Evolutionary conservation across 2,888 invertebrate species (phyloP).

Genomic region (Latrodectus elegans): DNA sequence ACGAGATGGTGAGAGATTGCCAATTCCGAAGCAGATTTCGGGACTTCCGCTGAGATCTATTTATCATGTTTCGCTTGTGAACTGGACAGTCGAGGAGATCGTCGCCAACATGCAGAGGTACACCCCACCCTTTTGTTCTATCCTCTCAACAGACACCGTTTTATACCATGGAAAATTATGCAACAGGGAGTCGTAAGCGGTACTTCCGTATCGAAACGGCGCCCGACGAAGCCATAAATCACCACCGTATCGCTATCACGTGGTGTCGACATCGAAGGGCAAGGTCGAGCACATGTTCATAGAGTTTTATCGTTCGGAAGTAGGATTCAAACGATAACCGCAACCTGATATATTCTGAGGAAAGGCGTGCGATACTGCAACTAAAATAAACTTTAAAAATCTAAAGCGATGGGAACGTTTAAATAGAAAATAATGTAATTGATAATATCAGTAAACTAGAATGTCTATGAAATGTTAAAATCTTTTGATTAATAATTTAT

Average conservation of each 20-base stretch:
- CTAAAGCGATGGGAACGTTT: too few species aligned
- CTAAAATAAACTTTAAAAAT: too few species aligned
- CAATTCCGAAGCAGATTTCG: conserved; percentile 2
- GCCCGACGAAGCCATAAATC: conserved; percentile 34
- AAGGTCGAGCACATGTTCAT: too few species aligned
- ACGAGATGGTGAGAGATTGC: conserved; percentile 17
- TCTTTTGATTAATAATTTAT: too few species aligned
- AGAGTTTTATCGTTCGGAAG: too few species aligned
- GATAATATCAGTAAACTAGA: too few species aligned
- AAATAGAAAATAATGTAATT: too few species aligned
- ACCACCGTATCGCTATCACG: not conserved
- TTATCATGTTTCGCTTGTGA: conserved; percentile 8
- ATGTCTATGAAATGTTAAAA: too few species aligned
- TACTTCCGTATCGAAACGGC: conserved; percentile 21
- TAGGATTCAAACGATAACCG: too few species aligned
- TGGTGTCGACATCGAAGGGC: not conserved
- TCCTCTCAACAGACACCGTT: conserved; percentile 18
- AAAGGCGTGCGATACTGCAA: too few species aligned
- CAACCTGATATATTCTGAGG: too few species aligned
- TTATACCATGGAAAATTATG: not conserved
- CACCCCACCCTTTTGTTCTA: not conserved
- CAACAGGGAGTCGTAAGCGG: conserved; percentile 34
- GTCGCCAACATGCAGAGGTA: conserved; percentile 8
- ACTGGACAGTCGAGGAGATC: not conserved
- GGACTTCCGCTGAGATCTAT: not conserved